Evolutionary conservation across 2,113 vertebrate species (phyloP), one percentile per base, ranked within the genome.

Genomic region (Heptranchias perlo): DNA sequence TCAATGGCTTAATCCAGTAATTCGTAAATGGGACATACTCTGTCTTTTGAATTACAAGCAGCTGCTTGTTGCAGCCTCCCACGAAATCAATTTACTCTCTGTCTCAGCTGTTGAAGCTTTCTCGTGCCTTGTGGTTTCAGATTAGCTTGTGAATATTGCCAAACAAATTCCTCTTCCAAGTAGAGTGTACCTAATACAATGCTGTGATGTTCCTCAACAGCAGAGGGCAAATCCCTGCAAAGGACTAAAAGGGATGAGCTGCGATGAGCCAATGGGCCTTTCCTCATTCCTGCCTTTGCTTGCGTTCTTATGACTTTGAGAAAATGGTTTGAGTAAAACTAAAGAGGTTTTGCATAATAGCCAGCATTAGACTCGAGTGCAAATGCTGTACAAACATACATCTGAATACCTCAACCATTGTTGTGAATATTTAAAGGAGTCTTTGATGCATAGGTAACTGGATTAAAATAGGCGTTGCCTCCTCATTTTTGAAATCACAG

Each of bases 41-140:
- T 89, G 84, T 89, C 23, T 11, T 87, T 49, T 67, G 39, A 67
- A 67, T 94, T 67, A 49, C 93, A 94, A 94, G 93, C 93, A 94
- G n/a, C 7, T 94, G 25, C 39, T 28, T 94, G 62, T 67, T 64
- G 62, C 62, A 65, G 62, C 93, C 11, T 65, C 93, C 39, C 62
- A 94, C 1, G 62, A 47, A 10, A 67, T 94, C 10, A 67, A 25
- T 65, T 44, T 67, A 94, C 61, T 64, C n/a, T 44, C 39, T 64
- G 39, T 67, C 62, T 67, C 62, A 67, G n/a, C 64, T 23, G 18
- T 23, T 86, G 25, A 67, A 64, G 39, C 10, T 67, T 44, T 44
- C 31, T 39, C n/a, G 0, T 94, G 39, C 21, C n/a, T 94, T 21
- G 35, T 14, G 3, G 62, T 67, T 94, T 94, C 2, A 47, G 62